Percentiles rank a stretch among this genome's conserved stretches.
phyloP scores from a whole-genome alignment of 2,113 vertebrate genomes.

The Calcarius ornatus region DNA sequence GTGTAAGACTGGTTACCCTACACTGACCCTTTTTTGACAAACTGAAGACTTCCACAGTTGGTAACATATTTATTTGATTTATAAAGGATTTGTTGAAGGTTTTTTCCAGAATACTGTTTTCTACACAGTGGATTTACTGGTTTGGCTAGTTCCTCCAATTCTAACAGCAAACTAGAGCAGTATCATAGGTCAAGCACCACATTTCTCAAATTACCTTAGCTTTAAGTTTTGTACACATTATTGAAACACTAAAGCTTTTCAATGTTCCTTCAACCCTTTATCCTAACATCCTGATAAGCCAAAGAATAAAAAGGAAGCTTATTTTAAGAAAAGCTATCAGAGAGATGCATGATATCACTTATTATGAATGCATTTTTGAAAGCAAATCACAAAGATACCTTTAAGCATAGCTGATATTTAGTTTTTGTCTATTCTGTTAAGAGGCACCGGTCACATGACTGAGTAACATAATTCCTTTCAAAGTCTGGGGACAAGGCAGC shows the following conservation, averaged over 20 bases:
- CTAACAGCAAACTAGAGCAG: neutral
- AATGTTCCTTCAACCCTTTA: neutral
- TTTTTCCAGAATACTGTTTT: neutral
- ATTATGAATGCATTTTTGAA: neutral
- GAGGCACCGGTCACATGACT: neutral
- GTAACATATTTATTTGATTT: neutral
- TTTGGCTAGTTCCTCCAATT: constrained; percentile 28
- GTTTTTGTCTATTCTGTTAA: neutral
- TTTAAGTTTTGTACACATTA: neutral
- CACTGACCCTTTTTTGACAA: neutral
- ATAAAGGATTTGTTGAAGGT: neutral
- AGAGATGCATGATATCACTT: neutral
- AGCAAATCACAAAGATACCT: neutral
- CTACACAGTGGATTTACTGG: constrained; percentile 33
- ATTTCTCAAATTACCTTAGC: constrained; percentile 33
- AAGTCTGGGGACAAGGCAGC: neutral
- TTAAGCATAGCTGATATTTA: neutral
- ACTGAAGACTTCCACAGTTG: neutral
- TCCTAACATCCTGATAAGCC: neutral
- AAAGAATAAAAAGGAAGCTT: neutral
- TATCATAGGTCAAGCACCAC: constrained; percentile 19
- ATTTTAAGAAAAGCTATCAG: neutral
- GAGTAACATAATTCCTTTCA: neutral
- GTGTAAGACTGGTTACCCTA: neutral
- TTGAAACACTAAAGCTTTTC: neutral